A percentile compares a stretch with the other conserved stretches of the same genome.
Conservation (phyloP, 2,797 vertebrate species). For the Avahi laniger region DNA sequence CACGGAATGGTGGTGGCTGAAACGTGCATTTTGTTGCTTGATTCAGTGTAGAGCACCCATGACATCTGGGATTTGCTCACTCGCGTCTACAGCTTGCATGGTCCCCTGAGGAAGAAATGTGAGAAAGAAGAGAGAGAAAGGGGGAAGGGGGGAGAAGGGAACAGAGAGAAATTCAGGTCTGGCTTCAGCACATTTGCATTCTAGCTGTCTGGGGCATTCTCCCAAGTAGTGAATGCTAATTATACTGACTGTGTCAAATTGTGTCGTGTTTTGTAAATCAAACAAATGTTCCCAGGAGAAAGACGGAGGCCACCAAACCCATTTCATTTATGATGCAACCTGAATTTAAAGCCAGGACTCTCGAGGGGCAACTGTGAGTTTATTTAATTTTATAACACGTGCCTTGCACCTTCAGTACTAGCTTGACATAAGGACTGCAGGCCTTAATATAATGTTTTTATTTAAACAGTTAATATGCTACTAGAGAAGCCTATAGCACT, state of each 20-base stretch:
- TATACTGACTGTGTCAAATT: slow-evolving; percentile 54
- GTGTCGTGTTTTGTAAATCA: slow-evolving; percentile 47
- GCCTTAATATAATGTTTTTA: slow-evolving; percentile 61
- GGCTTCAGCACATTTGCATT: not conserved
- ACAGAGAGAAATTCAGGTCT: not conserved
- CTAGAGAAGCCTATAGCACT: slow-evolving; percentile 54
- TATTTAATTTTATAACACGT: slow-evolving; percentile 66
- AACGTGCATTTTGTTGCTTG: not conserved
- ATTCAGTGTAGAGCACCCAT: not conserved
- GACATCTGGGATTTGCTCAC: not conserved
- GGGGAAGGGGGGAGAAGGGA: not conserved
- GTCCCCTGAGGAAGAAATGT: not conserved
- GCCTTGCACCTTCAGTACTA: not conserved
- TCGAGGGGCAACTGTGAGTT: slow-evolving; percentile 59
- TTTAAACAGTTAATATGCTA: slow-evolving; percentile 70
- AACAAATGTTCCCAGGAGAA: slow-evolving; percentile 43
- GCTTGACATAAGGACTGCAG: slow-evolving; percentile 62
- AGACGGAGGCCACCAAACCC: slow-evolving; percentile 42
- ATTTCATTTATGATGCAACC: slow-evolving; percentile 39
- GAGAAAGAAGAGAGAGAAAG: not conserved
- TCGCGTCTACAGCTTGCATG: not conserved
- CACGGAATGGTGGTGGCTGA: not conserved
- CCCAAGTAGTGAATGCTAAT: slow-evolving; percentile 35
- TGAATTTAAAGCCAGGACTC: slow-evolving; percentile 53
- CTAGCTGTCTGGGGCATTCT: not conserved